Percentiles rank a stretch among this genome's conserved stretches.
phyloP scores from a whole-genome alignment of 2,797 vertebrate genomes.

The Xerus rutilus region DNA sequence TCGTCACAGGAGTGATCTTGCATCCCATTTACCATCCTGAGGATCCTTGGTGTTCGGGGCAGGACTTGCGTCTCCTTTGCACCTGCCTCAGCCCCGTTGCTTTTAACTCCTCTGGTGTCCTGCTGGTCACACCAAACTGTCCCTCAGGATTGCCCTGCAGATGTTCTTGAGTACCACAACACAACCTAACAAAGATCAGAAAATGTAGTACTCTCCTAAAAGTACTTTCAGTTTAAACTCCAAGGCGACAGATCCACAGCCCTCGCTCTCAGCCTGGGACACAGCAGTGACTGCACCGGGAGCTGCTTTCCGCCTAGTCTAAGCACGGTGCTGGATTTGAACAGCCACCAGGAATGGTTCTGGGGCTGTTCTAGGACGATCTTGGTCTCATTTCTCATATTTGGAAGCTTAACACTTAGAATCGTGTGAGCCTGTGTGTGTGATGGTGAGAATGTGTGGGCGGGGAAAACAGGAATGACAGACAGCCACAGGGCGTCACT shows the following conservation, averaged over 20 bases:
- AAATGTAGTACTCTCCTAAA: not conserved
- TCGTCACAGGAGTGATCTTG: fast-evolving
- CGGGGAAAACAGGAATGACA: not conserved
- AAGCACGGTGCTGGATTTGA: too few species aligned
- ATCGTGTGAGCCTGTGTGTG: not conserved
- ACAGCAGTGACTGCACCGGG: fast-evolving
- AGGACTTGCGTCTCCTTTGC: fast-evolving
- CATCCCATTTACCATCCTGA: fast-evolving
- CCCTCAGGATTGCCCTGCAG: not conserved
- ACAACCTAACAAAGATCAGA: not conserved
- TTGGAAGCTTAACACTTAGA: not conserved
- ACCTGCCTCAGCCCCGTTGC: fast-evolving
- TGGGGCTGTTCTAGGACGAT: not conserved
- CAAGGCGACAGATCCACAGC: fast-evolving
- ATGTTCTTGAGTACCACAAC: not conserved
- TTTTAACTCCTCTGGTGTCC: too few species aligned
- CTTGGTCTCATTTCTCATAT: not conserved
- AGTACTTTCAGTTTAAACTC: too few species aligned
- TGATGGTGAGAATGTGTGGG: not conserved
- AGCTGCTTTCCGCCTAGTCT: not conserved
- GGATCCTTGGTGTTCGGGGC: fast-evolving
- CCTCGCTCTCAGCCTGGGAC: fast-evolving
- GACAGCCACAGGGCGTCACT: conserved; percentile 32
- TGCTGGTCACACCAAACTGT: not conserved
- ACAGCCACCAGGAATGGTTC: not conserved